phyloP scores from a whole-genome alignment of 2,888 invertebrate species.

The Spodoptera littoralis region DNA sequence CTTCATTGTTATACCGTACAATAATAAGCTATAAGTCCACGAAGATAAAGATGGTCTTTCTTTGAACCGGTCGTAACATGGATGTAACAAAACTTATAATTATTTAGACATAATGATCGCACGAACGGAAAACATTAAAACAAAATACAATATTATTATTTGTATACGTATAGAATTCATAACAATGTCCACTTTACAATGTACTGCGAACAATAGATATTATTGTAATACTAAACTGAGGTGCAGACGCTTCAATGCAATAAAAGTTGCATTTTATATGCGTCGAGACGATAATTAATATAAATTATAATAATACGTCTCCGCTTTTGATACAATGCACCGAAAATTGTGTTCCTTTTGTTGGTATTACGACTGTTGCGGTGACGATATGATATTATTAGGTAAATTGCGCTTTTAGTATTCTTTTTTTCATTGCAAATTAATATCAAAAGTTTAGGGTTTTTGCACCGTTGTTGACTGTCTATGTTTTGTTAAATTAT shows the following conservation, averaged over 20 bases:
- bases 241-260: constrained; percentile 35
- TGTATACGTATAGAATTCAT: constrained; percentile 61
- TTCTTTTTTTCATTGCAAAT: too few relatives aligned
- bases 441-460: too few relatives aligned
- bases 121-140: constrained; percentile 53
- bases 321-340: too few relatives aligned
- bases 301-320: constrained; percentile 26
- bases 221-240: constrained; percentile 63
- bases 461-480: too few relatives aligned
- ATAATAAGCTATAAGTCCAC: constrained; percentile 12
- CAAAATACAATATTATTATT: constrained; percentile 64
- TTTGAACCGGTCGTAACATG: constrained; percentile 4
- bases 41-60: constrained; percentile 23
- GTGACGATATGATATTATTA: too few relatives aligned
- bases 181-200: constrained; percentile 60
- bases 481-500: too few relatives aligned
- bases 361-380: too few relatives aligned
- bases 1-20: constrained; percentile 4
- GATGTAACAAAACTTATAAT: constrained; percentile 56
- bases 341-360: too few relatives aligned
- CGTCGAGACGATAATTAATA: constrained; percentile 20
- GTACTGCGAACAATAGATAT: constrained; percentile 72
- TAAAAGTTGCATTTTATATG: constrained; percentile 46
- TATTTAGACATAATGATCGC: constrained; percentile 54
- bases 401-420: too few relatives aligned